Evolutionary conservation across 2,113 vertebrate genomes (phyloP).

Genomic region (Equus przewalskii): DNA sequence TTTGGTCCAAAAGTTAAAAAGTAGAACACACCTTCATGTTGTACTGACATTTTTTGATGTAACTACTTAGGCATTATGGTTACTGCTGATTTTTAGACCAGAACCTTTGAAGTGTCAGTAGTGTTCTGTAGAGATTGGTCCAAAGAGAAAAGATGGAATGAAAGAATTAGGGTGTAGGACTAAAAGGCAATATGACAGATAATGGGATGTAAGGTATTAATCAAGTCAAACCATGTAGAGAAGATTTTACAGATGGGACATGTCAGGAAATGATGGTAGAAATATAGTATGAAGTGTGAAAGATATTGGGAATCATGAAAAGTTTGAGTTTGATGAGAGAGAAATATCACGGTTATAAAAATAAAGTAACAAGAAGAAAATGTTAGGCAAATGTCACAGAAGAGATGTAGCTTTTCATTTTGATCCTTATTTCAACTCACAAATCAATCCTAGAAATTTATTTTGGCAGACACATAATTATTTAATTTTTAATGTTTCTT

Average conservation of each 20-base stretch:
- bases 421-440: conserved; percentile 1
- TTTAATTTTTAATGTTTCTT: neutral
- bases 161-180: neutral
- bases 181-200: neutral
- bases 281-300: neutral
- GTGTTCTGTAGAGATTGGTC: neutral
- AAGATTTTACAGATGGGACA: neutral
- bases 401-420: neutral
- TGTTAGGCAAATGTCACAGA: neutral
- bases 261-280: neutral
- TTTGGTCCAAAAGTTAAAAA: neutral
- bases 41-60: neutral
- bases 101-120: neutral
- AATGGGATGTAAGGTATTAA: neutral
- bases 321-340: neutral
- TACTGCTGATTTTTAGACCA: neutral
- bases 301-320: neutral
- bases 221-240: neutral
- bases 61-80: neutral
- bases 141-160: neutral
- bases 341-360: neutral
- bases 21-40: neutral
- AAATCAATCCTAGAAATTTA: neutral
- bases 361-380: conserved; percentile 15
- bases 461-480: conserved; percentile 3